Evolutionary conservation across 2,113 vertebrate species (phyloP).

Genomic region (Sardina pilchardus): DNA sequence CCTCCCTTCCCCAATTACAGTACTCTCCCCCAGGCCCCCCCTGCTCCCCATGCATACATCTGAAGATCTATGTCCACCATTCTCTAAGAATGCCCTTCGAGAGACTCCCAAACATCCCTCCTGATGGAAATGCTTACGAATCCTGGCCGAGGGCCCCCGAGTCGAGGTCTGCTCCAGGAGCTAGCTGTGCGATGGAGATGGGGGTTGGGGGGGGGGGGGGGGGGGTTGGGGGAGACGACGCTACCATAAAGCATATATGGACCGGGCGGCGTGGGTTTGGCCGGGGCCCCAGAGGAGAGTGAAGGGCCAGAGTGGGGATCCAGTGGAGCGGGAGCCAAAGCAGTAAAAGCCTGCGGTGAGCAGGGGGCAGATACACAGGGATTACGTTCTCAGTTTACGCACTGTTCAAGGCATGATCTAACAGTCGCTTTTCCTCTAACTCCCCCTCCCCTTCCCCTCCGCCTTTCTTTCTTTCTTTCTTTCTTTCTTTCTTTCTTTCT

Average conservation of each 20-base stretch:
- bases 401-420: constrained; percentile 1
- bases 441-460: no score
- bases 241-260: constrained; percentile 56
- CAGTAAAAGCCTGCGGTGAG: constrained; percentile 35
- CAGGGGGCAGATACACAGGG: constrained; percentile 12
- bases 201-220: not conserved
- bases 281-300: not conserved
- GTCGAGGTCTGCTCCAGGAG: constrained; percentile 35
- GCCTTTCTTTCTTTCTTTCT: not conserved
- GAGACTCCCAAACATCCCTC: constrained; percentile 73
- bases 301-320: constrained; percentile 41
- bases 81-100: constrained; percentile 39
- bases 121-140: constrained; percentile 78
- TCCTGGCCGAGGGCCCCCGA: constrained; percentile 42
- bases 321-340: constrained; percentile 33
- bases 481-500: not conserved
- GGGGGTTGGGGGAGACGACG: constrained; percentile 31
- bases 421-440: constrained; percentile 16
- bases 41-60: constrained; percentile 30
- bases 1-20: not conserved
- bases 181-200: constrained; percentile 44
- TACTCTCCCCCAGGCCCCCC: not conserved
- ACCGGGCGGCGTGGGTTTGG: constrained; percentile 45
- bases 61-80: constrained; percentile 19
- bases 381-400: constrained; percentile 16